These are phyloP conservation scores for Actinernus sp. DNA, from an alignment of 92 coral and sea anemone species.

Conservation along the genomic window DNA sequence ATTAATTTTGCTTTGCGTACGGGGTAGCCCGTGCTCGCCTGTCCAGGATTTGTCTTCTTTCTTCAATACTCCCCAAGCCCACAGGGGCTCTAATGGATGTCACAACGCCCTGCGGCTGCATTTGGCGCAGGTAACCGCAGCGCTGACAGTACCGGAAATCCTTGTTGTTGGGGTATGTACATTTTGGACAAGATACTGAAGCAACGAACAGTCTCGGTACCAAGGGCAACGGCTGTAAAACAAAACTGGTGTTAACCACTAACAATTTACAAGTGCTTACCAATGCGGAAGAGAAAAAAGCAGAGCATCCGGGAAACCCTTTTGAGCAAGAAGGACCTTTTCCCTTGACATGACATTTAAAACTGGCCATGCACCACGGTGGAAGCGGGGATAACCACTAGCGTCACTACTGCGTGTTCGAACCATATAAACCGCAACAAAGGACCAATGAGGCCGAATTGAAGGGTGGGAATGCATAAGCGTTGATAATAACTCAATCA, in stretches of 20 bases:
- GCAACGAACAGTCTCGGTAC: constrained; percentile 28
- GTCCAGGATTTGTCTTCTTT: constrained; percentile 5
- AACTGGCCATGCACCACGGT: constrained; percentile 38
- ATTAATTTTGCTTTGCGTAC: constrained; percentile 24
- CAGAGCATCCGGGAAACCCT: background rate
- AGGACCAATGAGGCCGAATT: constrained; percentile 32
- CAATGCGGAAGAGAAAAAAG: too few relatives aligned
- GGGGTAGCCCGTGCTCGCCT: background rate
- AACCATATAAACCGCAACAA: constrained; percentile 21
- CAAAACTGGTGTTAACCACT: too few relatives aligned
- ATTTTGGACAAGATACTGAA: too few relatives aligned
- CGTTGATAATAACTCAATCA: constrained; percentile 26
- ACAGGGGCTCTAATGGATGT: constrained; percentile 5
- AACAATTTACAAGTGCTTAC: too few relatives aligned
- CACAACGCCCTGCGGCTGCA: background rate
- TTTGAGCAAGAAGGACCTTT: constrained; percentile 4
- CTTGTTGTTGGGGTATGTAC: constrained; percentile 22
- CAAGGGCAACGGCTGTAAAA: constrained; percentile 15
- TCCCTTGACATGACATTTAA: background rate
- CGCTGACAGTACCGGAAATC: constrained; percentile 20
- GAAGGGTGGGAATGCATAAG: constrained; percentile 37
- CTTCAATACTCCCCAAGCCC: background rate
- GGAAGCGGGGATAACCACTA: constrained; percentile 24
- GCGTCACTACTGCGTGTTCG: background rate
- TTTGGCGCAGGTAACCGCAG: constrained; percentile 31